Percentiles rank a stretch among this genome's conserved stretches.
phyloP scores from a whole-genome alignment of 2,113 vertebrate species.

The Potamarius usumacintae region DNA sequence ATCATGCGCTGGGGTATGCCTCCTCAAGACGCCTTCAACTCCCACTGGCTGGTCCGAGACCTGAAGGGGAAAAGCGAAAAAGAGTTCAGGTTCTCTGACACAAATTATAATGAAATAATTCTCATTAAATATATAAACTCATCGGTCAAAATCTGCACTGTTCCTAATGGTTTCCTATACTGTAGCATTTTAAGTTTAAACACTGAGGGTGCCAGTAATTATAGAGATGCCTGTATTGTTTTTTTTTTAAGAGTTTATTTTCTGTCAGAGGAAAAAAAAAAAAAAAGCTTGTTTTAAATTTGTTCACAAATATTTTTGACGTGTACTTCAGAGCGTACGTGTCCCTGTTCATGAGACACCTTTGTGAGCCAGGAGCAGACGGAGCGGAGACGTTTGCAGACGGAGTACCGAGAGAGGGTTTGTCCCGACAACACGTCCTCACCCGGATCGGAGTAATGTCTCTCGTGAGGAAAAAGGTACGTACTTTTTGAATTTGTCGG shows the following conservation, averaged over 20 bases:
- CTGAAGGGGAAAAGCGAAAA: slow-evolving; percentile 95
- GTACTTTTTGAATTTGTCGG: background rate
- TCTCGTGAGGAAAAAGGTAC: slow-evolving; percentile 96
- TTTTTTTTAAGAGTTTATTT: background rate
- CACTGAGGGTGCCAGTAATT: background rate
- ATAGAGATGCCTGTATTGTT: background rate
- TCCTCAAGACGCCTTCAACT: slow-evolving; percentile 97
- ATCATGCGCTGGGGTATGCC: slow-evolving; percentile 99
- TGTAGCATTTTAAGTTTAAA: background rate
- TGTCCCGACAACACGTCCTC: slow-evolving; percentile 95
- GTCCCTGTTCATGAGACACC: slow-evolving; percentile 95
- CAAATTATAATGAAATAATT: too few relatives aligned
- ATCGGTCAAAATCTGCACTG: background rate
- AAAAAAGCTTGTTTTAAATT: too few relatives aligned
- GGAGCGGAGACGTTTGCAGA: slow-evolving; percentile 96
- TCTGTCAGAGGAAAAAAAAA: too few relatives aligned
- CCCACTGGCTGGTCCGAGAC: slow-evolving; percentile 95
- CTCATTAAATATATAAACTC: background rate
- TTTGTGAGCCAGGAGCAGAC: slow-evolving; percentile 93
- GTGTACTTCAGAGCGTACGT: slow-evolving; percentile 84
- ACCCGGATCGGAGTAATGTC: slow-evolving; percentile 98
- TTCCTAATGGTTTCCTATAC: background rate
- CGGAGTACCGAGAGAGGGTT: slow-evolving; percentile 90
- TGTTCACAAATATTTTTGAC: background rate
- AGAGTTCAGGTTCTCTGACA: slow-evolving; percentile 84